These are phyloP conservation scores for Gryon sp. DNA, from an alignment of 1,140 invertebrate species.

Conservation along the genomic window DNA sequence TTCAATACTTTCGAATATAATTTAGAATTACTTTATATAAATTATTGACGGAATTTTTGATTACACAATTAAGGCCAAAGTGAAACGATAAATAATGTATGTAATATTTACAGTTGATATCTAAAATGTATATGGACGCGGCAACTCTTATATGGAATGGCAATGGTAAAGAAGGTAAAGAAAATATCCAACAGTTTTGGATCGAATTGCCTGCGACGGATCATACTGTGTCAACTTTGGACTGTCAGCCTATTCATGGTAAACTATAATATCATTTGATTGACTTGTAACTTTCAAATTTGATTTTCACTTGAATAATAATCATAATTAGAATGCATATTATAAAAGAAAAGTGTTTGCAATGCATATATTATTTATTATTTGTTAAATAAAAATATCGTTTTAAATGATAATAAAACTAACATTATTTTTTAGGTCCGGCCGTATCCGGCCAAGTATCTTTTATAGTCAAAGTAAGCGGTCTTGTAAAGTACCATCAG, in stretches of 20 bases:
- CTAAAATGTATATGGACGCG: constrained; percentile 88
- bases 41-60: neutral
- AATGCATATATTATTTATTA: no score
- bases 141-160: constrained; percentile 93
- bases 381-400: constrained; percentile 5
- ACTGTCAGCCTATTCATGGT: constrained; percentile 89
- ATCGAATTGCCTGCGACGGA: constrained; percentile 86
- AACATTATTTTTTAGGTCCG: constrained; percentile 73
- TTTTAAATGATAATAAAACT: constrained; percentile 17
- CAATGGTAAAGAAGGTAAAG: constrained; percentile 86
- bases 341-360: no score
- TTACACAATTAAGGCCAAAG: neutral
- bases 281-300: no score
- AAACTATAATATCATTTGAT: no score
- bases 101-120: constrained; percentile 81
- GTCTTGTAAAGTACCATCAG: constrained; percentile 83
- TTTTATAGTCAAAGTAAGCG: constrained; percentile 86
- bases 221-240: constrained; percentile 86
- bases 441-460: constrained; percentile 85
- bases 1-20: constrained; percentile 1
- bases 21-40: neutral
- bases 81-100: neutral
- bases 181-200: constrained; percentile 89
- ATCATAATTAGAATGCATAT: no score
- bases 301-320: no score